Conservation (phyloP, 2,888 invertebrate species). For the Lithophane leautieri region DNA sequence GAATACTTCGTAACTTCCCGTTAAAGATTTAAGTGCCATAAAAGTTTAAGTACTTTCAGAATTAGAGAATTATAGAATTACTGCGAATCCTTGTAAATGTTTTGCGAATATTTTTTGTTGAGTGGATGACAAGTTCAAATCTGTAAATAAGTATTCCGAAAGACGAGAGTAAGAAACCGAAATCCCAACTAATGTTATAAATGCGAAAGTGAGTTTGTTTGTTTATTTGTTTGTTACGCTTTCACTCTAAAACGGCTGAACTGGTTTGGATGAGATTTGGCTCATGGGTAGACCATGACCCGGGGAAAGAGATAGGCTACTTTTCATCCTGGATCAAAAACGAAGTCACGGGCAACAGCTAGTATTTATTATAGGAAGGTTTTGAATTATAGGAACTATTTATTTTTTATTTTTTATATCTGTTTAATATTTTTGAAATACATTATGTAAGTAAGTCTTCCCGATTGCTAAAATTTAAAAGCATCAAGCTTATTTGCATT, state of each 20-base stretch:
- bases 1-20: constrained; percentile 31
- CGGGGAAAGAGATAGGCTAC: too few species aligned
- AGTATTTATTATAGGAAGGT: not conserved
- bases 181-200: too few species aligned
- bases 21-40: constrained; percentile 54
- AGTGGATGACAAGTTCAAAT: not conserved
- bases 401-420: too few species aligned
- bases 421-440: not conserved
- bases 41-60: constrained; percentile 40
- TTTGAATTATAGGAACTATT: not conserved
- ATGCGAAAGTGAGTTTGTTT: too few species aligned
- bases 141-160: not conserved
- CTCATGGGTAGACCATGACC: too few species aligned
- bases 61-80: constrained; percentile 24
- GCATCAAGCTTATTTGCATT: not conserved
- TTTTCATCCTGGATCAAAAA: too few species aligned
- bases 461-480: too few species aligned
- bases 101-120: constrained; percentile 21
- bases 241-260: too few species aligned
- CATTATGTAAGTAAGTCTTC: too few species aligned
- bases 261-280: too few species aligned
- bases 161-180: not conserved
- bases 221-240: too few species aligned
- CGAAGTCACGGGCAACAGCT: too few species aligned
- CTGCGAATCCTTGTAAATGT: constrained; percentile 13